Evolutionary conservation across 2,797 vertebrate genomes (phyloP).

Genomic region (Danio aesculapii): DNA sequence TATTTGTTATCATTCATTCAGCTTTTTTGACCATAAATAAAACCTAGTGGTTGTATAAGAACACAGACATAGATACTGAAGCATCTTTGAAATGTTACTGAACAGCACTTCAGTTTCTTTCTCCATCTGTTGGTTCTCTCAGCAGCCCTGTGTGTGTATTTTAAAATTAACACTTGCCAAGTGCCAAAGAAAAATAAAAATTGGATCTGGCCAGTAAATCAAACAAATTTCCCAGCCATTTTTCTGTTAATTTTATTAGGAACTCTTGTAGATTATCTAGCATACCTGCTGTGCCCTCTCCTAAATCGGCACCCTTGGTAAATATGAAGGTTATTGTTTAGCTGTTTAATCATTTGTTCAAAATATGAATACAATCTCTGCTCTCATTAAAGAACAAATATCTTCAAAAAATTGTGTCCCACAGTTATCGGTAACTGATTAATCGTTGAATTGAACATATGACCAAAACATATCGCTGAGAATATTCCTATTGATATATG

Average conservation of each 20-base stretch:
- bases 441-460: too few relatives aligned
- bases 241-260: not conserved
- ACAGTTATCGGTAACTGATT: too few relatives aligned
- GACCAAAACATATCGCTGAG: too few relatives aligned
- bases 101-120: not conserved
- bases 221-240: not conserved
- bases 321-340: too few relatives aligned
- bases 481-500: too few relatives aligned
- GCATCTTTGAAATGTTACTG: not conserved
- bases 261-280: too few relatives aligned
- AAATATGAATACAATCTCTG: too few relatives aligned
- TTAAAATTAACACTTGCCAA: not conserved
- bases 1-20: not conserved
- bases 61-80: not conserved
- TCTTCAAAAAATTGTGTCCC: too few relatives aligned
- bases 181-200: constrained; percentile 11
- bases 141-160: not conserved
- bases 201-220: not conserved
- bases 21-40: not conserved
- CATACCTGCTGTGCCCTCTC: too few relatives aligned
- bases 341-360: too few relatives aligned
- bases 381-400: too few relatives aligned
- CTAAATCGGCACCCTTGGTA: too few relatives aligned
- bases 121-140: constrained; percentile 29
- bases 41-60: not conserved